Percentiles rank a stretch among this genome's conserved stretches.
Conservation (phyloP, 2,888 invertebrate genomes). For the Ornithoptera alexandrae region DNA sequence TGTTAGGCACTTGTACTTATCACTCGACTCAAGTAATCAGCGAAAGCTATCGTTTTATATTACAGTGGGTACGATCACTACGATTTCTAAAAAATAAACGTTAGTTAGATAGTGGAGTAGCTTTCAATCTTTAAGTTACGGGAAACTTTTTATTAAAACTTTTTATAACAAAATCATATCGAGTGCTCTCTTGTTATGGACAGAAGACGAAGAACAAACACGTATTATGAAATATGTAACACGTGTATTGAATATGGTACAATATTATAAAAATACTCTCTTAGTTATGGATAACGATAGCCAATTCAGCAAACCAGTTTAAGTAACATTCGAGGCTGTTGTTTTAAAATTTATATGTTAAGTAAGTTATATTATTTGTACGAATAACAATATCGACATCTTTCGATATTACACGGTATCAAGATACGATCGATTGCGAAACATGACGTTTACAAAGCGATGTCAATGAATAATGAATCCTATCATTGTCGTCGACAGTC, state of each 20-base stretch:
- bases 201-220: too few species aligned
- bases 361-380: not conserved
- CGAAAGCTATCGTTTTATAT: not conserved
- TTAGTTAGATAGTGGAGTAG: not conserved
- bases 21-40: not conserved
- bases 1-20: not conserved
- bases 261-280: not conserved
- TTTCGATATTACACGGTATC: not conserved
- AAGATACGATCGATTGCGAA: slow-evolving; percentile 12
- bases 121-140: not conserved
- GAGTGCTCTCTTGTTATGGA: not conserved
- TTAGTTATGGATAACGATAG: not conserved
- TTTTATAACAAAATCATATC: not conserved
- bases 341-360: not conserved
- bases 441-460: slow-evolving; percentile 24
- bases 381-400: not conserved
- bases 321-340: not conserved
- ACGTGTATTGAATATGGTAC: too few species aligned
- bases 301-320: not conserved
- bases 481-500: slow-evolving; percentile 13
- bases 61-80: not conserved
- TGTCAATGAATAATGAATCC: slow-evolving; percentile 32
- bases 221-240: too few species aligned
- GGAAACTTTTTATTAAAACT: not conserved
- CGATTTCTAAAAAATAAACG: not conserved